phyloP scores from a whole-genome alignment of 2,113 vertebrate genomes.

The Hyla sarda region DNA sequence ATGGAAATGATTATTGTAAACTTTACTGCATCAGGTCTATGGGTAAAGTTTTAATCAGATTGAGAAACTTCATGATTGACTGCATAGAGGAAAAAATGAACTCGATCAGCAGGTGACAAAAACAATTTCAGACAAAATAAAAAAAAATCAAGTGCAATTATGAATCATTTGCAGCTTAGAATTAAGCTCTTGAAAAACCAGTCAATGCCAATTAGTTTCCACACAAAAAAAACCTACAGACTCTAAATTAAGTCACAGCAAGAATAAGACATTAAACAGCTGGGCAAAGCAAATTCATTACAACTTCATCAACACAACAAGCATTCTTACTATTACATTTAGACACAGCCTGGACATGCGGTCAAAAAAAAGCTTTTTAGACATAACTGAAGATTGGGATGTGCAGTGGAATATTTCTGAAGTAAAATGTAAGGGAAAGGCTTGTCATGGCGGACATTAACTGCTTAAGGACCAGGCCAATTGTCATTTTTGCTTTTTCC shows the following conservation, averaged over 20 bases:
- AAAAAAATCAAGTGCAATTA: constrained; percentile 61
- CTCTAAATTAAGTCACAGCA: constrained; percentile 49
- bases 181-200: constrained; percentile 61
- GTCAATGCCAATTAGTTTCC: constrained; percentile 63
- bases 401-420: neutral
- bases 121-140: constrained; percentile 54
- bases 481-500: too few species aligned
- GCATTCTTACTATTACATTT: neutral
- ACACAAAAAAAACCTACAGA: constrained; percentile 61
- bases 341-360: neutral
- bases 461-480: too few species aligned
- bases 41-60: neutral
- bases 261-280: constrained; percentile 59
- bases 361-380: neutral
- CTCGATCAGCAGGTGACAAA: constrained; percentile 50
- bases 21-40: neutral
- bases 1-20: neutral
- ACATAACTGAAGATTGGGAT: neutral
- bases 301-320: constrained; percentile 5
- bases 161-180: constrained; percentile 59
- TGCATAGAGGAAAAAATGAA: neutral
- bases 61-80: neutral
- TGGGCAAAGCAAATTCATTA: constrained; percentile 13
- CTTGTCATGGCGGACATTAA: neutral
- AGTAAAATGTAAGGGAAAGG: neutral